phyloP scores from a whole-genome alignment of 2,113 vertebrate species.

The Cygnus atratus region DNA sequence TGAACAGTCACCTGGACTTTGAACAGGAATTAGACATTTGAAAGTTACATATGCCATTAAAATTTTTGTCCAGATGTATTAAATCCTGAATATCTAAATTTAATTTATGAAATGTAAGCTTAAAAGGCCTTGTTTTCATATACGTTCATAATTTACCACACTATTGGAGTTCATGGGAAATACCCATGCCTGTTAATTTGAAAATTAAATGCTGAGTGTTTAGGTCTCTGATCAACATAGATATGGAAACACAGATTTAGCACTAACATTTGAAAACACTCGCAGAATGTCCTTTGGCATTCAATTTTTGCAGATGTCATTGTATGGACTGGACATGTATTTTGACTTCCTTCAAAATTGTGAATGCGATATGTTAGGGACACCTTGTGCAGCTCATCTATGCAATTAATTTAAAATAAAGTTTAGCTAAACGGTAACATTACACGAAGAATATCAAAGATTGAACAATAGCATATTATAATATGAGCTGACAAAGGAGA shows the following conservation, averaged over 20 bases:
- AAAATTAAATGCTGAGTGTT: background rate
- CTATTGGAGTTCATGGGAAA: background rate
- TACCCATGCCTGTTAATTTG: background rate
- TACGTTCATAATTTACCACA: background rate
- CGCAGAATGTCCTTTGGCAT: background rate
- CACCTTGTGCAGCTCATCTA: background rate
- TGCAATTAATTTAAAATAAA: conserved; percentile 6
- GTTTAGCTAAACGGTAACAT: background rate
- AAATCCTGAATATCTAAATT: background rate
- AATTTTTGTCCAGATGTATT: background rate
- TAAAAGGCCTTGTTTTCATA: background rate
- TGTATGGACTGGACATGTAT: background rate
- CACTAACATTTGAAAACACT: background rate
- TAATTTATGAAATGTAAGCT: background rate
- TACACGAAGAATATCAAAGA: background rate
- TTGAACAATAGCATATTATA: background rate
- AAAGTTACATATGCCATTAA: background rate
- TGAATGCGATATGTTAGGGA: background rate
- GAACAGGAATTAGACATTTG: background rate
- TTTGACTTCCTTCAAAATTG: background rate
- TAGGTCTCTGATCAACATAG: background rate
- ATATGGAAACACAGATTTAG: conserved; percentile 2
- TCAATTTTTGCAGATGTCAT: background rate
- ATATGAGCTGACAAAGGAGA: background rate
- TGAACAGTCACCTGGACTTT: background rate